Conservation (phyloP, 2,888 invertebrate genomes). For the Orthosia incerta region DNA sequence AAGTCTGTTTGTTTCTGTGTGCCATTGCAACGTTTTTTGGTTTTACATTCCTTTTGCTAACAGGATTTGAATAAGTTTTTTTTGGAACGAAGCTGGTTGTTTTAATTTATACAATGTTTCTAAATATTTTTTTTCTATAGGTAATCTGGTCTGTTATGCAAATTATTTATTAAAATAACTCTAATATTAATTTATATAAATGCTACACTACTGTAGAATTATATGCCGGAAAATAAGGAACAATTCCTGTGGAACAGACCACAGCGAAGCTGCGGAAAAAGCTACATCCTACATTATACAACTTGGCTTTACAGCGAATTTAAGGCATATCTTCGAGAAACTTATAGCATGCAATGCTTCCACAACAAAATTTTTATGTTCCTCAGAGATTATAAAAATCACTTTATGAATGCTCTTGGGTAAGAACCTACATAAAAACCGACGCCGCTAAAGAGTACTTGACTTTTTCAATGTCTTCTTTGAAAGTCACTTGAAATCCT, state of each 20-base stretch:
- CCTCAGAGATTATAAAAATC: constrained; percentile 22
- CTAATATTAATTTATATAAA: too few species aligned
- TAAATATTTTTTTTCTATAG: neutral
- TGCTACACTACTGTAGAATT: too few species aligned
- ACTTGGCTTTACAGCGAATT: neutral
- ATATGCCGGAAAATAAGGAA: too few species aligned
- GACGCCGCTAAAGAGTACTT: constrained; percentile 34
- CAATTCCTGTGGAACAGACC: too few species aligned
- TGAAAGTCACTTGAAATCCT: constrained; percentile 46
- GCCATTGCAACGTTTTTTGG: constrained; percentile 16
- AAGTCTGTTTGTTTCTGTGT: constrained; percentile 2
- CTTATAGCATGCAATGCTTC: neutral
- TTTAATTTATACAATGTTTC: neutral
- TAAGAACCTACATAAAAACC: constrained; percentile 22
- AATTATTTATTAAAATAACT: too few species aligned
- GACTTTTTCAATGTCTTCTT: constrained; percentile 39
- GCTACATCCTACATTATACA: too few species aligned
- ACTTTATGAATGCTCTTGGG: constrained; percentile 24
- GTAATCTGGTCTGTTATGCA: too few species aligned
- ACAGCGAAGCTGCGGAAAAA: too few species aligned
- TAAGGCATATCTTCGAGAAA: neutral
- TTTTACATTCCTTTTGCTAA: neutral
- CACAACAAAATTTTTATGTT: neutral
- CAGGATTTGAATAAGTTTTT: too few species aligned
- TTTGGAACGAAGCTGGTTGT: neutral